Percentiles rank a stretch among this genome's conserved stretches.
Evolutionary conservation across 2,113 vertebrate species (phyloP).

Genomic region (Laticauda colubrina): DNA sequence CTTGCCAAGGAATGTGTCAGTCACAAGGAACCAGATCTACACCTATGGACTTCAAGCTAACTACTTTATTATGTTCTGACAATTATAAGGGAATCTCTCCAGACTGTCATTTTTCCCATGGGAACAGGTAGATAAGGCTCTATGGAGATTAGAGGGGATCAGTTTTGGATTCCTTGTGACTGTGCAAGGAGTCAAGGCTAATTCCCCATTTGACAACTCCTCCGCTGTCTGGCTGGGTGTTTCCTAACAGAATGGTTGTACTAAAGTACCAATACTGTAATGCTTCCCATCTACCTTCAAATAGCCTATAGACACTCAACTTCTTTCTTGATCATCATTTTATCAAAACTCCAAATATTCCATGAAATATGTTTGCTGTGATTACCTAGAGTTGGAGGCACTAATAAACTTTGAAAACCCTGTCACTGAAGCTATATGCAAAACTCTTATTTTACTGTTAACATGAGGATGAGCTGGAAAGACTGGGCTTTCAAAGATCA

Average conservation of each 20-base stretch:
- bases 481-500: neutral
- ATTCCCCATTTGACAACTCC: neutral
- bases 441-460: neutral
- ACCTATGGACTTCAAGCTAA: neutral
- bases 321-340: neutral
- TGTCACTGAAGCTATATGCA: neutral
- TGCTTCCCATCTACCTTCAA: neutral
- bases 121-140: neutral
- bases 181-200: neutral
- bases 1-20: neutral
- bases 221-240: neutral
- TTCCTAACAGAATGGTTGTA: neutral
- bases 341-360: neutral
- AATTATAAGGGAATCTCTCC: neutral
- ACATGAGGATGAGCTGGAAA: neutral
- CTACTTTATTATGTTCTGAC: neutral
- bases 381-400: neutral
- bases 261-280: neutral
- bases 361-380: neutral
- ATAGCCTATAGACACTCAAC: neutral
- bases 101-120: neutral
- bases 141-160: neutral
- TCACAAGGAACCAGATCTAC: neutral
- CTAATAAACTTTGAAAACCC: neutral
- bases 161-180: neutral